Evolutionary conservation across 2,797 vertebrate genomes (phyloP).

Genomic region (Pampus argenteus): DNA sequence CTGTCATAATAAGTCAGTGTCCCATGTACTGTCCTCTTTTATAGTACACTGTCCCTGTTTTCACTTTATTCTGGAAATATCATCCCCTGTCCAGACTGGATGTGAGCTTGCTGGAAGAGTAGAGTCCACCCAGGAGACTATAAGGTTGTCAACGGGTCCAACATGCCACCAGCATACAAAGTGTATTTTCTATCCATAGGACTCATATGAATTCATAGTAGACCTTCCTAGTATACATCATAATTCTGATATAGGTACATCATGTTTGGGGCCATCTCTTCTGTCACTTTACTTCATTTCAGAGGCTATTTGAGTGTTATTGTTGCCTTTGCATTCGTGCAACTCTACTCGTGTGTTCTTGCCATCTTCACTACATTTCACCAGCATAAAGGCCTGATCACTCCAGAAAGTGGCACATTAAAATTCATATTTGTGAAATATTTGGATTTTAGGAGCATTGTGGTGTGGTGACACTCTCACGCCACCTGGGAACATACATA

Average conservation of each 20-base stretch:
- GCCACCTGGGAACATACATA: no score
- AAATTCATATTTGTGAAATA: no score
- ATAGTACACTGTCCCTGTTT: background rate
- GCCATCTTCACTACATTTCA: background rate
- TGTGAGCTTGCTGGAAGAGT: conserved; percentile 19
- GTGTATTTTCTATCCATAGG: background rate
- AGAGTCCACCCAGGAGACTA: conserved; percentile 11
- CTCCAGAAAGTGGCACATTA: background rate
- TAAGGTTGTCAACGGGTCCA: conserved; percentile 11
- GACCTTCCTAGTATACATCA: background rate
- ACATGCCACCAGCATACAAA: conserved; percentile 17
- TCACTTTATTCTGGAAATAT: background rate
- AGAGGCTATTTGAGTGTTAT: background rate
- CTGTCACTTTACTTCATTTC: conserved; percentile 2
- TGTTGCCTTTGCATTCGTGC: background rate
- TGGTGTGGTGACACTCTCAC: no score
- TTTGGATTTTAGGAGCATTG: background rate
- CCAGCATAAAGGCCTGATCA: background rate
- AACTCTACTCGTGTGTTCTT: background rate
- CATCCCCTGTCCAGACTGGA: conserved; percentile 22
- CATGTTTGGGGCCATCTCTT: background rate
- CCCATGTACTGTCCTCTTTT: conserved; percentile 1
- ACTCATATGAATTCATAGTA: conserved; percentile 9
- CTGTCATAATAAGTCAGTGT: conserved; percentile 1
- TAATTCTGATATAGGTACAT: background rate